A percentile compares a stretch with the other conserved stretches of the same genome.
phyloP scores from a whole-genome alignment of 2,113 vertebrate species.

The Myrmophylax atrothorax region DNA sequence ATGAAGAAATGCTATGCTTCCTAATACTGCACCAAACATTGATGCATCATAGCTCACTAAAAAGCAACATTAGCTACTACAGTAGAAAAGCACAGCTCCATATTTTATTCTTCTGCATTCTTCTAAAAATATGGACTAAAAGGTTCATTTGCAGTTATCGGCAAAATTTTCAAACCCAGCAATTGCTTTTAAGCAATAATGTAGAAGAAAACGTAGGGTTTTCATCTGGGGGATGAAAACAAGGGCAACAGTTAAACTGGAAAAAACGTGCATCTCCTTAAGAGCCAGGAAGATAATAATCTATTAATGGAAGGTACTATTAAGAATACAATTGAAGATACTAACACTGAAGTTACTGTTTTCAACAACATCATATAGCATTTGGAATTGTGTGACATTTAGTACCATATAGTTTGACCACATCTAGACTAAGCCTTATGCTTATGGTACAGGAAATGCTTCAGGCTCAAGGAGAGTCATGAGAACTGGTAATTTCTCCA shows the following conservation, averaged over 20 bases:
- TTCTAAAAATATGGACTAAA: background rate
- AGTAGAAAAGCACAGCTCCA: background rate
- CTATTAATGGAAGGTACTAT: background rate
- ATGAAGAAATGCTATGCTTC: background rate
- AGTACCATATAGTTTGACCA: background rate
- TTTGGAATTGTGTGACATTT: background rate
- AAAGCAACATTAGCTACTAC: background rate
- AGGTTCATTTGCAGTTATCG: background rate
- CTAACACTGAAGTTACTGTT: background rate
- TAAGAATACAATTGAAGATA: background rate
- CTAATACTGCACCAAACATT: background rate
- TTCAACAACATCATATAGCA: background rate
- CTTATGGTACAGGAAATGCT: background rate
- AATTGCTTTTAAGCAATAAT: background rate
- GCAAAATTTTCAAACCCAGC: background rate
- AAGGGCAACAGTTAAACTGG: background rate
- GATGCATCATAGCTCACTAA: background rate
- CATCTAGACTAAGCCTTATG: background rate
- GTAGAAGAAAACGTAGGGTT: background rate
- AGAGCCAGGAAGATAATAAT: background rate
- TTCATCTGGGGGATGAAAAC: background rate
- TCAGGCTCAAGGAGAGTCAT: background rate
- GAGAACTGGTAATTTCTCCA: background rate
- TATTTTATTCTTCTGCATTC: background rate
- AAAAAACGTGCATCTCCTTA: background rate